Conservation (phyloP, 2,797 vertebrate genomes). For the Pitangus sulphuratus region DNA sequence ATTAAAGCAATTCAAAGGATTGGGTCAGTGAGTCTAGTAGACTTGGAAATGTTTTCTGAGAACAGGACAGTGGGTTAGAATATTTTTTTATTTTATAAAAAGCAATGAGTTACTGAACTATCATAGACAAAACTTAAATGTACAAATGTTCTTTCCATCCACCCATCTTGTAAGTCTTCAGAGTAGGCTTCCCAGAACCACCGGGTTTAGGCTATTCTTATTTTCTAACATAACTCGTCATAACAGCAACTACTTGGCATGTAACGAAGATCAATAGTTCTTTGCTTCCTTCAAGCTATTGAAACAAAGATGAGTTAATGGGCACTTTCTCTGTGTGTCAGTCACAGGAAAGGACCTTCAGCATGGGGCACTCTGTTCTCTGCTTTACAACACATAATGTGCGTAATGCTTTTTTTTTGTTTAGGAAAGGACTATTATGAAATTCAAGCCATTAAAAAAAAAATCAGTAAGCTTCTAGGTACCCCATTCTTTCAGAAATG, state of each 20-base stretch:
- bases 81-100: neutral
- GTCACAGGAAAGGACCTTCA: neutral
- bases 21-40: neutral
- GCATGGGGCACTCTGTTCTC: neutral
- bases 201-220: neutral
- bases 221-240: neutral
- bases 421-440: neutral
- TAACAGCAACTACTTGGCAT: neutral
- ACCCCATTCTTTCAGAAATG: neutral
- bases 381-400: neutral
- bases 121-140: neutral
- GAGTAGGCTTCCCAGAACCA: neutral
- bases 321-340: neutral
- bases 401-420: neutral
- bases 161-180: neutral
- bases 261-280: neutral
- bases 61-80: neutral
- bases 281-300: neutral
- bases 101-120: neutral
- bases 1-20: constrained; percentile 18
- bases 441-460: neutral
- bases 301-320: neutral
- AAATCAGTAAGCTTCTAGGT: neutral
- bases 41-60: neutral
- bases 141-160: neutral